Conservation (phyloP, 2,888 invertebrate genomes). For the Apoderus coryli region DNA sequence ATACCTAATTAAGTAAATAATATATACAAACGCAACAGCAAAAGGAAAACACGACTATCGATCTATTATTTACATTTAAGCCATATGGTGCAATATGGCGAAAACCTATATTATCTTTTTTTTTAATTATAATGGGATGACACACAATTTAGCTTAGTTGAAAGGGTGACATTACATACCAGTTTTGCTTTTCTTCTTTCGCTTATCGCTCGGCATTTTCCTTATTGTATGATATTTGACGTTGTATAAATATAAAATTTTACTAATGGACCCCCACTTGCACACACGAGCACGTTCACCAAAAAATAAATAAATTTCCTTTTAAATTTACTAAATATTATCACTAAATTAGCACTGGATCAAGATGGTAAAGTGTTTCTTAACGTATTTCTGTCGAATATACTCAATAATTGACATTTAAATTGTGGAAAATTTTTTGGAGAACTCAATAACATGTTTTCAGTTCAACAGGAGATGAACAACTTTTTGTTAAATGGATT, state of each 20-base stretch:
- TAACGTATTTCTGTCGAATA: conserved; percentile 56
- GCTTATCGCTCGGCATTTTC: too few species aligned
- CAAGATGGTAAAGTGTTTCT: conserved; percentile 67
- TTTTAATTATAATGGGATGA: too few species aligned
- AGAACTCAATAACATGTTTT: conserved; percentile 64
- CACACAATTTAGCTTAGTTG: too few species aligned
- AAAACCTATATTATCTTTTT: too few species aligned
- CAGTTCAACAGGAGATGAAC: conserved; percentile 27
- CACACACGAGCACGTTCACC: conserved; percentile 57
- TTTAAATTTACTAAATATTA: conserved; percentile 40
- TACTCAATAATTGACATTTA: conserved; percentile 56
- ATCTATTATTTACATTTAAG: too few species aligned
- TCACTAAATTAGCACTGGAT: conserved; percentile 48
- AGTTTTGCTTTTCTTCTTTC: conserved; percentile 60
- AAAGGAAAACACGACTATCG: too few species aligned
- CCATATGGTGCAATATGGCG: too few species aligned
- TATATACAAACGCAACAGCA: too few species aligned
- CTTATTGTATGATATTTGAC: too few species aligned
- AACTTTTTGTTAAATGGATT: conserved; percentile 18
- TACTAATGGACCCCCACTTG: too few species aligned
- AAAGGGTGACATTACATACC: conserved; percentile 39
- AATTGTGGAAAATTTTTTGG: conserved; percentile 51
- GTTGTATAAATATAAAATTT: too few species aligned
- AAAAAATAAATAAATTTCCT: conserved; percentile 24
- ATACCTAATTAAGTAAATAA: too few species aligned